Evolutionary conservation across 1,140 invertebrate species (phyloP).

Genomic region (Trypoxylus dichotomus): DNA sequence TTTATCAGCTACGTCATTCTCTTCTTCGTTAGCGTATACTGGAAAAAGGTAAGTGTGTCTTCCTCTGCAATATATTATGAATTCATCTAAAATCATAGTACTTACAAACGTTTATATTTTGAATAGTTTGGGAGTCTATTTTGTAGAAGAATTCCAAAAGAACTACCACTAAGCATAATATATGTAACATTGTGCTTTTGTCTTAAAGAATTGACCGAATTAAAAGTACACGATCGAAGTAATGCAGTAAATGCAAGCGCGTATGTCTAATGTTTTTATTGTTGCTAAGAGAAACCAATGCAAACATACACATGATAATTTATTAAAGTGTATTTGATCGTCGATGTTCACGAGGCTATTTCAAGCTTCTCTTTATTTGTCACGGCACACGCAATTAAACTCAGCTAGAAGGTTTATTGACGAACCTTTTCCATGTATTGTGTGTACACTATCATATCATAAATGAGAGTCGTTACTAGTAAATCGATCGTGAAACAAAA

Average conservation of each 20-base stretch:
- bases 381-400: too few relatives aligned
- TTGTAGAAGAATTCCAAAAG: neutral
- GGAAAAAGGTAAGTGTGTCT: slow-evolving; percentile 31
- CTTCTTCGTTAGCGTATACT: slow-evolving; percentile 76
- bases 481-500: neutral
- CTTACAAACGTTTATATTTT: slow-evolving; percentile 64
- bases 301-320: slow-evolving; percentile 25
- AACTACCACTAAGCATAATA: neutral
- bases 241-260: neutral
- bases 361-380: neutral
- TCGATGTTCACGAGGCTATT: neutral
- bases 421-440: neutral
- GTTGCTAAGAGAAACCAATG: slow-evolving; percentile 27
- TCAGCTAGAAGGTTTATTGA: too few relatives aligned
- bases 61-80: neutral
- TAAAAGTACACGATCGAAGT: neutral
- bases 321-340: neutral
- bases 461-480: neutral
- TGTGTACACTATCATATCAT: neutral
- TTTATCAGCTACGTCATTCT: slow-evolving; percentile 67
- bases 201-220: neutral
- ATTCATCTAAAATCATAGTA: slow-evolving; percentile 35
- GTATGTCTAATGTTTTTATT: neutral
- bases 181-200: neutral
- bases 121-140: slow-evolving; percentile 56